Percentiles rank a stretch among this genome's conserved stretches.
Conservation (phyloP, 2,113 vertebrate genomes). For the Zosterops lateralis region DNA sequence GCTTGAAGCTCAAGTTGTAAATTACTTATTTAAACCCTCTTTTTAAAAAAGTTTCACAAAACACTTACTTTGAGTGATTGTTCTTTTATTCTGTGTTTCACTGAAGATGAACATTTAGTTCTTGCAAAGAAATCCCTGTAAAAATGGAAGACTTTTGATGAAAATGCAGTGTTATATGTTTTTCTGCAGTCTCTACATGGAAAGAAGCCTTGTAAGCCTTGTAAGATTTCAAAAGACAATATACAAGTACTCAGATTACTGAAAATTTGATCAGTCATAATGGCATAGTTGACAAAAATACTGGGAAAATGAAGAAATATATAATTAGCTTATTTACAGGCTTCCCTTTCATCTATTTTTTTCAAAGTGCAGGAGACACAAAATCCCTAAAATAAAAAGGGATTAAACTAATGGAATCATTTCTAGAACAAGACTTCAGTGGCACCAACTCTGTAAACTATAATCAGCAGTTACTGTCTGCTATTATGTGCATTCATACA, state of each 20-base stretch:
- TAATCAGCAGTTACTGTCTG: not conserved
- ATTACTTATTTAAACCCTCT: not conserved
- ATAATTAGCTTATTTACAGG: not conserved
- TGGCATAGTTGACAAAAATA: not conserved
- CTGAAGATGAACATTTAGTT: not conserved
- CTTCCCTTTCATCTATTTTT: not conserved
- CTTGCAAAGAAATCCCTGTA: not conserved
- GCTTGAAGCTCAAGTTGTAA: not conserved
- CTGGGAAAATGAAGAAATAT: not conserved
- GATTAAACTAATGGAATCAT: not conserved
- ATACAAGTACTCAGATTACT: not conserved
- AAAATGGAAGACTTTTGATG: not conserved
- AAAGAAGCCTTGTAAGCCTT: not conserved
- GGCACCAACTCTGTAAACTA: not conserved
- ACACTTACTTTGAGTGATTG: not conserved
- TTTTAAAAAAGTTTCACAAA: not conserved
- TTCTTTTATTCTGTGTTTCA: not conserved
- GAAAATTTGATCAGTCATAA: not conserved
- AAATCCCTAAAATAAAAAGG: not conserved
- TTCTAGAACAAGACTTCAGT: not conserved
- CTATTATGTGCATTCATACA: not conserved
- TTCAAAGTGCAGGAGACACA: not conserved
- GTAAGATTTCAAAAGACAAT: not conserved
- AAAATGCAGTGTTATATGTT: not conserved
- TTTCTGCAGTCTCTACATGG: not conserved